These are phyloP conservation scores for Pelecanus crispus DNA, from an alignment of 2,113 vertebrate species.

Conservation along the genomic window DNA sequence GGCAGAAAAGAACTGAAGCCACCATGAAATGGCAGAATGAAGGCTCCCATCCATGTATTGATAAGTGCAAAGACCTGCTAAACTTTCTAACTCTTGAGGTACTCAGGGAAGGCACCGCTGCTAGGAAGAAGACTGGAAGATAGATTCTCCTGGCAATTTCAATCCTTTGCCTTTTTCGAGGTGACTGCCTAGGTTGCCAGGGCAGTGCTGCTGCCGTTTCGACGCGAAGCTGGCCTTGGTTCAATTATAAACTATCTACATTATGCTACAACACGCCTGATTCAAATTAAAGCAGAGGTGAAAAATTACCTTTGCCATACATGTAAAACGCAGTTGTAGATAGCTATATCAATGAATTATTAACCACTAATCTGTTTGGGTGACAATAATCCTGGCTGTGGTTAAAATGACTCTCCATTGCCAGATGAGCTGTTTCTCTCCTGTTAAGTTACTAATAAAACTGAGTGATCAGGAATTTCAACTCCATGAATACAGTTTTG, in stretches of 20 bases:
- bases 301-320: neutral
- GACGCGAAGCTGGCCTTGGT: neutral
- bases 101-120: neutral
- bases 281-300: neutral
- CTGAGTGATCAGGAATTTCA: neutral
- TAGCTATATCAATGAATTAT: neutral
- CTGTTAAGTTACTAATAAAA: neutral
- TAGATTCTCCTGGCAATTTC: neutral
- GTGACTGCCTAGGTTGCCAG: neutral
- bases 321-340: neutral
- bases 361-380: neutral
- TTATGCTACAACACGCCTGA: neutral
- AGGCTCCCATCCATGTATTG: neutral
- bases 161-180: neutral
- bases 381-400: neutral
- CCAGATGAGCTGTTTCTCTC: neutral
- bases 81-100: neutral
- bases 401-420: neutral
- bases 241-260: neutral
- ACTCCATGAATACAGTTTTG: neutral
- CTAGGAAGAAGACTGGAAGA: neutral
- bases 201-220: neutral
- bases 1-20: neutral
- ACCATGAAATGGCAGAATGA: neutral
- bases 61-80: neutral